Conservation (phyloP, 2,113 vertebrate species). For the Odontesthes bonariensis region DNA sequence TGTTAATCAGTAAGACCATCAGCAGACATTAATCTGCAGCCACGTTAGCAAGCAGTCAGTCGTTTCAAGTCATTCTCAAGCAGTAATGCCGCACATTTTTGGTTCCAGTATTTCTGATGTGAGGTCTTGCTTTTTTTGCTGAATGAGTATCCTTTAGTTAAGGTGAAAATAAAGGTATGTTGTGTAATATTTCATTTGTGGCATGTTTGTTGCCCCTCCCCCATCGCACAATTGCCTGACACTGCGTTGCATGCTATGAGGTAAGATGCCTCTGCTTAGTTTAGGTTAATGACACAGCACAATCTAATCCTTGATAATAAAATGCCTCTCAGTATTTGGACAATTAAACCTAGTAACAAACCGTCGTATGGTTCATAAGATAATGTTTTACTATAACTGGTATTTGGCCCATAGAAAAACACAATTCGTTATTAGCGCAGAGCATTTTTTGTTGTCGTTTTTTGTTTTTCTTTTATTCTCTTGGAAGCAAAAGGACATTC, state of each 20-base stretch:
- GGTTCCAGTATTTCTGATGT: not conserved
- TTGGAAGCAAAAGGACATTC: too few species aligned
- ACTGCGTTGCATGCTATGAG: not conserved
- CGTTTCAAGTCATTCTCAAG: not conserved
- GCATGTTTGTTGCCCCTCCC: not conserved
- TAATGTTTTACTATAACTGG: not conserved
- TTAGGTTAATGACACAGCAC: not conserved
- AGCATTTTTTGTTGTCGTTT: too few species aligned
- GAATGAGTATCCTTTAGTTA: not conserved
- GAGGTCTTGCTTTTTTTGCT: not conserved
- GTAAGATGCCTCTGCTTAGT: not conserved
- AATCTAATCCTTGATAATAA: not conserved
- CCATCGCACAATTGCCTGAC: too few species aligned
- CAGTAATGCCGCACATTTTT: not conserved
- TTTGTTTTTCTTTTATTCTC: not conserved
- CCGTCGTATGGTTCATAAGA: not conserved
- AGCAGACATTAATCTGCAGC: slow-evolving; percentile 2
- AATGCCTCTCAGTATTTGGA: not conserved
- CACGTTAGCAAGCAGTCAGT: not conserved
- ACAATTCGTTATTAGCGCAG: not conserved
- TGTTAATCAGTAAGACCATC: not conserved
- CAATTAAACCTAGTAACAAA: not conserved
- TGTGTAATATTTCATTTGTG: not conserved
- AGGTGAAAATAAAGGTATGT: not conserved
- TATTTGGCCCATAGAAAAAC: not conserved